phyloP scores from a whole-genome alignment of 2,113 vertebrate species.

The Pelecanoides urinatrix region DNA sequence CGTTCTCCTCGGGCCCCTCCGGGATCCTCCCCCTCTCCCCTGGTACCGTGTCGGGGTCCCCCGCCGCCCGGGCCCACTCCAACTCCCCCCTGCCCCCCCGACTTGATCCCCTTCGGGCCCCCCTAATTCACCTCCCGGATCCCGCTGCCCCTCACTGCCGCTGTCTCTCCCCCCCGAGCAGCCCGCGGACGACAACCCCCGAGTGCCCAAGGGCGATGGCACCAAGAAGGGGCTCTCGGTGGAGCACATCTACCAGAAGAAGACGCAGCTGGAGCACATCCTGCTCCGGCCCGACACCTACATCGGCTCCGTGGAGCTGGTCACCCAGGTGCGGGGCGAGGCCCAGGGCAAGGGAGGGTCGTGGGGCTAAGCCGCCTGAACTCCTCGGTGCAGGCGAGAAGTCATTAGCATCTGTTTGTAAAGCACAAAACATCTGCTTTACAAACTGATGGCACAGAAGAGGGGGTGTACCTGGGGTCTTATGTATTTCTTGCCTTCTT shows the following conservation, averaged over 20 bases:
- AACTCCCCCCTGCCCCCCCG: background rate
- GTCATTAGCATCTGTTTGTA: background rate
- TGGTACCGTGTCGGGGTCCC: background rate
- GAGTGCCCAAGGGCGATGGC: background rate
- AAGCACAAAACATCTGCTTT: background rate
- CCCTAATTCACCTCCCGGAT: rapidly evolving
- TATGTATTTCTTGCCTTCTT: background rate
- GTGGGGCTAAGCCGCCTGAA: background rate
- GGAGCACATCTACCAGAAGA: slow-evolving; percentile 98
- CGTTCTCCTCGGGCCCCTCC: too few relatives aligned
- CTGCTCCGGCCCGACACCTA: slow-evolving; percentile 97
- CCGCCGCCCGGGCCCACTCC: too few relatives aligned
- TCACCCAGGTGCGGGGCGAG: slow-evolving; percentile 82
- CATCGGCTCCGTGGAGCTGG: slow-evolving; percentile 93
- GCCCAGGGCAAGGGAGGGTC: background rate
- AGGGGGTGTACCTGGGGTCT: background rate
- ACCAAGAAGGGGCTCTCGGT: slow-evolving; percentile 80
- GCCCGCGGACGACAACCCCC: slow-evolving; percentile 79
- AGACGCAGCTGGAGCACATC: slow-evolving; percentile 97
- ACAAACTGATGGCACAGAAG: rapidly evolving
- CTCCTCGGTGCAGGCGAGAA: rapidly evolving
- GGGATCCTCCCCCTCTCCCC: too few relatives aligned
- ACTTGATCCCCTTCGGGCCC: background rate
- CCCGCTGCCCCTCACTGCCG: background rate
- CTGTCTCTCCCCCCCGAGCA: background rate